Base-by-base conservation (phyloP, 2,888 invertebrate genomes). In the Torymus tubicola region DNA sequence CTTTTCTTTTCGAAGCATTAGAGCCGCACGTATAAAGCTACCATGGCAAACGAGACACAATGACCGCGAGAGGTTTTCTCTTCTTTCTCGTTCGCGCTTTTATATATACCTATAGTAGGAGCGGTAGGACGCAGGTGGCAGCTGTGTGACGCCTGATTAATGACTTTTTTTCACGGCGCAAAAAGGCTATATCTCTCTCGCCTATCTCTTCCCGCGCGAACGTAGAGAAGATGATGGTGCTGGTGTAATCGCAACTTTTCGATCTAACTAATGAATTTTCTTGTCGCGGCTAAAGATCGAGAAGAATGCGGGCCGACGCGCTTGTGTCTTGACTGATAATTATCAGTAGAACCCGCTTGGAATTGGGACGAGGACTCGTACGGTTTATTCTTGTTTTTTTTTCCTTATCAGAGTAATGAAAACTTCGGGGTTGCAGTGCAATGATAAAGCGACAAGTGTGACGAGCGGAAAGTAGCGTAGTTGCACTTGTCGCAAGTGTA, bases 61-160 rank as follows among this genome's bases (percentile, higher is more conserved):
- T 55, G 31, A 50, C 8, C 16, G 42, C 14, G 13, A 50, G 65
- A 52, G 18, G 12, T 16, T n/a, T 24, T 24, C 24, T 24, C 24
- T 3, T 24, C 24, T 24, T 24, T 24, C 24, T 24, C 24, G 24
- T 3, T 3, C 24, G 24, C 24, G 24, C 24, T 2, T 24, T 2
- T 24, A 24, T 24, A 24, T 24, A 24, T 24, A 24, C 3, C 2
- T 24, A 24, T 24, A 24, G 24, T 3, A 24, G 16, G 18, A 50
- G 60, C 74, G 80, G 81, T n/a, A n/a, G n/a, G 78, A 80, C 83
- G 82, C 85, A 84, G 85, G 84, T 85, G 85, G 82, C 82, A 83
- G 83, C n/a, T 1, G 64, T 24, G 24, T 24, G 24, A 24, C 84
- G 83, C 84, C 83, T 87, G 86, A 87, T 87, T 87, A 86, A 87